Conservation (phyloP, 2,113 vertebrate species). For the Syrrhaptes paradoxus region DNA sequence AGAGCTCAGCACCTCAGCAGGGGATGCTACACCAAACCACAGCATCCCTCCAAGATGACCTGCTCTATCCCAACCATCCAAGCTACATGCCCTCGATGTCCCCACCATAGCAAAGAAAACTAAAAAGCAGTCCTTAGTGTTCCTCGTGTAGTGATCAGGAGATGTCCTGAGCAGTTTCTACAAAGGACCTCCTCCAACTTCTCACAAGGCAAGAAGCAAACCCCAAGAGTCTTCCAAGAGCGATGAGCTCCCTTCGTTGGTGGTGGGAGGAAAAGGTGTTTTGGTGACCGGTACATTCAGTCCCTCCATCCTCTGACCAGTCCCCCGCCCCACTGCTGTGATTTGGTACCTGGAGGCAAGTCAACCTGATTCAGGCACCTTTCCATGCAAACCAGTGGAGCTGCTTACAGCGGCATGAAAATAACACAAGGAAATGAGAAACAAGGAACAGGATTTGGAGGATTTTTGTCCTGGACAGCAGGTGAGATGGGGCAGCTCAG, state of each 20-base stretch:
- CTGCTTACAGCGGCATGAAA: not conserved
- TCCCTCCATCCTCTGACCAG: not conserved
- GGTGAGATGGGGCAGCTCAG: not conserved
- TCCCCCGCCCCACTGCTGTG: not conserved
- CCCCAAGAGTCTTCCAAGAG: not conserved
- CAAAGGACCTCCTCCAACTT: not conserved
- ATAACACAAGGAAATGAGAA: not conserved
- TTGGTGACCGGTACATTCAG: not conserved
- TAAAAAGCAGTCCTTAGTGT: not conserved
- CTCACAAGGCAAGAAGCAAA: not conserved
- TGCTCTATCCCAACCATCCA: not conserved
- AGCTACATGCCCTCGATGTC: rapidly evolving
- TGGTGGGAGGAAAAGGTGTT: not conserved
- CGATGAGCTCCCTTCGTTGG: not conserved
- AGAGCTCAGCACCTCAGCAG: not conserved
- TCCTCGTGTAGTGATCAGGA: not conserved
- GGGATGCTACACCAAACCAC: not conserved
- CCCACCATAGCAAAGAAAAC: not conserved
- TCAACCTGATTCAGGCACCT: not conserved
- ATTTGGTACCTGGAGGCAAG: not conserved
- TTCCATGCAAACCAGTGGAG: not conserved
- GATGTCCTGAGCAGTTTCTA: not conserved
- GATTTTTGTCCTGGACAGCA: not conserved
- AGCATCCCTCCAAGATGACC: not conserved
- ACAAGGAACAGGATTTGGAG: too few relatives aligned